Evolutionary conservation across 2,113 vertebrate species (phyloP), one percentile per base, ranked within the genome.

Genomic region (Melanerpes formicivorus): DNA sequence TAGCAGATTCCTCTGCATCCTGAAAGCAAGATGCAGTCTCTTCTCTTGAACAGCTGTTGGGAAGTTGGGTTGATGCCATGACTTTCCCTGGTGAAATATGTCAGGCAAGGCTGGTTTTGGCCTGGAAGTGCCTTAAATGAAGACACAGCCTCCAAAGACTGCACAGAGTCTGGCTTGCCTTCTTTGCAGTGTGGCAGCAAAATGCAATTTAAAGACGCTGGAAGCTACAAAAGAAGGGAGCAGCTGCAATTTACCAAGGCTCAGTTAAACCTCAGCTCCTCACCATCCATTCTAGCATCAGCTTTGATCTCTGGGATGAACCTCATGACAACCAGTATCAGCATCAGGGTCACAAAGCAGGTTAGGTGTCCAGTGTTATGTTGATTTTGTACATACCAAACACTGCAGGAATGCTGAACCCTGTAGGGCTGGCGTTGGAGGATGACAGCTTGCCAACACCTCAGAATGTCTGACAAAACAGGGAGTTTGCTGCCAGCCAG

Each of bases 201-300:
- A 60, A 5, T 3, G 72, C 56, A 80, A 77, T 42, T 87, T 76
- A 32, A 84, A 88, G 80, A 69, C 0, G 50, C 90, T 4, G 2
- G 44, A 79, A 92, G 90, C 66, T 78, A 88, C 63, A 86, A 80
- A 94, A 58, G 65, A 80, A 86, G 27, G 18, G 42, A 75, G n/a
- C 0, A 1, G n/a, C 44, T 69, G 34, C 27, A 84, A 80, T 80
- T 50, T 46, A 62, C 34, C 52, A 18, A 9, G 9, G 40, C 40
- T 88, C 66, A 79, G 13, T 58, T 72, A 63, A 44, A 63, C 8
- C 29, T 23, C 82, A 91, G 59, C 29, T 70, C 25, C 18, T 75
- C 3, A 0, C 58, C 54, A 80, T 26, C 22, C 34, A 29, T 34
- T 94, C 50, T 19, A 34, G 44, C 59, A 72, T 34, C 32, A 32